Evolutionary conservation across 2,797 vertebrate species (phyloP).

Genomic region (Aldrovandia affinis): DNA sequence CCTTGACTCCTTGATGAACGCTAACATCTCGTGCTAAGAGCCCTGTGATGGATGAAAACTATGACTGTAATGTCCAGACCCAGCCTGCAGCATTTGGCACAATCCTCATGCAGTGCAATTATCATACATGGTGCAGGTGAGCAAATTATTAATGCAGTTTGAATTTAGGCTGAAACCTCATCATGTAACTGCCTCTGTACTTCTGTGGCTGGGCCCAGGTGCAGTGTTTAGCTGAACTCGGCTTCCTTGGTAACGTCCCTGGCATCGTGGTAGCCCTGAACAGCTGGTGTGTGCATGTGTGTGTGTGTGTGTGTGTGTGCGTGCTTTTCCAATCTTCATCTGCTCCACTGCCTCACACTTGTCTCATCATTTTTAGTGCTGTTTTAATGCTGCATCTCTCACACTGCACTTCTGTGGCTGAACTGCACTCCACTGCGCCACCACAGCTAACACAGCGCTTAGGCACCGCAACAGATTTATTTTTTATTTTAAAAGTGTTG

Average conservation of each 20-base stretch:
- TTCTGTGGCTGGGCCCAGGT: background rate
- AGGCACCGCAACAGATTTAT: background rate
- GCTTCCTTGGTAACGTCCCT: background rate
- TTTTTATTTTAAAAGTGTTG: background rate
- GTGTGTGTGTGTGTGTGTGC: constrained; percentile 51
- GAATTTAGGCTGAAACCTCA: background rate
- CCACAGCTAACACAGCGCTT: background rate
- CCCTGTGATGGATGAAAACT: background rate
- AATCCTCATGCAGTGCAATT: background rate
- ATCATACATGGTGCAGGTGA: background rate
- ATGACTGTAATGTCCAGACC: background rate
- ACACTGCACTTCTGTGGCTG: background rate
- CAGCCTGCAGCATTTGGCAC: background rate
- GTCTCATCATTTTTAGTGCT: background rate
- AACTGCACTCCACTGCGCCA: background rate
- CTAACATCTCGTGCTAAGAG: background rate
- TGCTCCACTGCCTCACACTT: background rate
- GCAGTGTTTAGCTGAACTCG: background rate
- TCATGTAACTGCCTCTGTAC: background rate
- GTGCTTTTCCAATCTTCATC: constrained; percentile 29
- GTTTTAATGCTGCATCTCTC: constrained; percentile 13
- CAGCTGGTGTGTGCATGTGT: constrained; percentile 46
- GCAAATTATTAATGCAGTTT: background rate
- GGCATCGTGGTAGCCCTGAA: constrained; percentile 59
- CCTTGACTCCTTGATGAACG: background rate